A percentile compares a stretch with the other conserved stretches of the same genome.
phyloP scores from a whole-genome alignment of 2,797 vertebrate species.

The Anabacerthia variegaticeps region DNA sequence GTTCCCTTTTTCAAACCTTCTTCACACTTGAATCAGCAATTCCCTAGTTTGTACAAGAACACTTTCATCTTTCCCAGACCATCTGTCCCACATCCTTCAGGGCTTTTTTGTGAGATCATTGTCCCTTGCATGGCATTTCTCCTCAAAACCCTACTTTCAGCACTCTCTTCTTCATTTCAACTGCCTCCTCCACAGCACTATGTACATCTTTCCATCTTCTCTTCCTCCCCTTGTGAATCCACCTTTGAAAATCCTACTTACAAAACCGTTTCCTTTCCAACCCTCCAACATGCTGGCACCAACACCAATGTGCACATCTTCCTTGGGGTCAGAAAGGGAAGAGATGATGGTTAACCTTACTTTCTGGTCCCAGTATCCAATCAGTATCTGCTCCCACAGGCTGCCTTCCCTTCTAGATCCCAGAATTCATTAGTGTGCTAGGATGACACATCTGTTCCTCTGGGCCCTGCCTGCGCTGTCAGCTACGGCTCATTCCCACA shows the following conservation, averaged over 20 bases:
- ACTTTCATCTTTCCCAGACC: background rate
- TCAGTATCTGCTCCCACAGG: background rate
- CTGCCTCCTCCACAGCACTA: background rate
- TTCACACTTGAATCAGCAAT: conserved; percentile 16
- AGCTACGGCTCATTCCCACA: background rate
- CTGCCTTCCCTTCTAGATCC: background rate
- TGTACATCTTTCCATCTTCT: background rate
- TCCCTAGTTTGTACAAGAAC: background rate
- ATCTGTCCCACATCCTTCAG: background rate
- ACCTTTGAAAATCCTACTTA: background rate
- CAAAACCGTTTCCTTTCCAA: background rate
- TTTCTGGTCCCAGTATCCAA: background rate
- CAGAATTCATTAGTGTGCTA: background rate
- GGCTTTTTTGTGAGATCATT: background rate
- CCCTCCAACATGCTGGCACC: background rate
- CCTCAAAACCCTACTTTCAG: background rate
- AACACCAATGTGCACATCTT: background rate
- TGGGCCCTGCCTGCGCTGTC: background rate
- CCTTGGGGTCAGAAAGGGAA: background rate
- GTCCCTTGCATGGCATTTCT: background rate
- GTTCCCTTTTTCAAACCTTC: background rate
- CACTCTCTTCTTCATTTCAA: background rate
- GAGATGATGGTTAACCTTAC: background rate
- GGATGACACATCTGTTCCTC: background rate
- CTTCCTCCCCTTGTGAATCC: background rate